These are phyloP conservation scores for Drosophila stalkeri DNA, from an alignment of 2,888 invertebrate species.

Conservation along the genomic window DNA sequence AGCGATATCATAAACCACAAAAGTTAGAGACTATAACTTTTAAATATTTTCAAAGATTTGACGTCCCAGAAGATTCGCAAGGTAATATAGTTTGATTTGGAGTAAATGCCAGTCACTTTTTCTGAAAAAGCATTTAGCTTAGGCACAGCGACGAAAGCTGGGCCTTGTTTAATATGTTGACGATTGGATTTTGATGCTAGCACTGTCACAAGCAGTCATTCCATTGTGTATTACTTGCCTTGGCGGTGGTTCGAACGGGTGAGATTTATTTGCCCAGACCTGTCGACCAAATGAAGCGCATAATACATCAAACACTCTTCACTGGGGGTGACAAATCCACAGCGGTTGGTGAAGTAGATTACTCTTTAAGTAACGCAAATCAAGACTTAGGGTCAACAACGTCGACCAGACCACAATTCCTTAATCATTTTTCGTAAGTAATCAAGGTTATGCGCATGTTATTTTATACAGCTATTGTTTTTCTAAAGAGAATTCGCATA, in stretches of 20 bases:
- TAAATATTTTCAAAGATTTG: too few species aligned
- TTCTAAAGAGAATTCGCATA: neutral
- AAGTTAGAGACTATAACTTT: too few species aligned
- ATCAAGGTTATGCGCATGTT: conserved; percentile 34
- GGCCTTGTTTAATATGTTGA: conserved; percentile 29
- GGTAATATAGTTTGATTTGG: too few species aligned
- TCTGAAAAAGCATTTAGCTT: neutral
- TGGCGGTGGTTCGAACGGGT: conserved; percentile 51
- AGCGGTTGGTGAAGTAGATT: conserved; percentile 84
- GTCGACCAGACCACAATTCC: conserved; percentile 17
- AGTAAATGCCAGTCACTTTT: neutral
- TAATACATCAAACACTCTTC: conserved; percentile 86
- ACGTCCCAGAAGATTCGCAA: too few species aligned
- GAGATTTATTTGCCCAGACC: conserved; percentile 85
- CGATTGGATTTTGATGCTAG: conserved; percentile 57
- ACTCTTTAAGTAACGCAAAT: conserved; percentile 69
- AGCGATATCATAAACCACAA: too few species aligned
- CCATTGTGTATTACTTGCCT: conserved; percentile 36
- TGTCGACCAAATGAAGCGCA: conserved; percentile 86
- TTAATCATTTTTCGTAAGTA: conserved; percentile 52
- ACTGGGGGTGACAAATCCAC: conserved; percentile 85
- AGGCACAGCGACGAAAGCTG: neutral
- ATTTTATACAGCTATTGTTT: neutral
- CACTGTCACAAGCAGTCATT: conserved; percentile 62
- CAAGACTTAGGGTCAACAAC: conserved; percentile 12